These are phyloP conservation scores for Polyploca ridens DNA, from an alignment of 2,888 invertebrate species.

Conservation along the genomic window DNA sequence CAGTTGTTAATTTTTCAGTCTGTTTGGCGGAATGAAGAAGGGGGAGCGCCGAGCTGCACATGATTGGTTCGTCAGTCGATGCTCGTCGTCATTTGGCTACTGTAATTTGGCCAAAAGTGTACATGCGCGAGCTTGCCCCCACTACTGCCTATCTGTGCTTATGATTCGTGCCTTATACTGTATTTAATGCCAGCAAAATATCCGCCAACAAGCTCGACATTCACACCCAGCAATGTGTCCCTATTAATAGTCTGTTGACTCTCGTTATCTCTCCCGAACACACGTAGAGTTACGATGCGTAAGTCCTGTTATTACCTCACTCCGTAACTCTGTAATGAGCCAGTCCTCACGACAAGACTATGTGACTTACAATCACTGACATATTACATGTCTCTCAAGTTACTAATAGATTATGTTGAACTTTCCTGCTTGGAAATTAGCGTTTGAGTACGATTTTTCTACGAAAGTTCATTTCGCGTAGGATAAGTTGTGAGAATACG, in stretches of 20 bases:
- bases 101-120: too few relatives aligned
- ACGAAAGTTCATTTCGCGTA: too few relatives aligned
- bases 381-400: background rate
- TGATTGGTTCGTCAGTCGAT: too few relatives aligned
- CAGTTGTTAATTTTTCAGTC: too few relatives aligned
- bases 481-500: too few relatives aligned
- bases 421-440: background rate
- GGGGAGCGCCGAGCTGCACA: too few relatives aligned
- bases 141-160: too few relatives aligned
- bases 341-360: slow-evolving; percentile 8
- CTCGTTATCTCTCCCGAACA: slow-evolving; percentile 60
- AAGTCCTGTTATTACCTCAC: slow-evolving; percentile 33
- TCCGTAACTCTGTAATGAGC: slow-evolving; percentile 26
- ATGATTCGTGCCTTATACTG: too few relatives aligned
- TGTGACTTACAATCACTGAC: slow-evolving; percentile 11
- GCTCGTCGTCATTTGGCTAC: too few relatives aligned
- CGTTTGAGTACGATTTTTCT: background rate
- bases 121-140: too few relatives aligned
- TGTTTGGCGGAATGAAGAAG: too few relatives aligned
- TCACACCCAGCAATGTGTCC: slow-evolving; percentile 26
- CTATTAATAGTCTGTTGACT: slow-evolving; percentile 62
- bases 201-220: slow-evolving; percentile 22
- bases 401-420: background rate
- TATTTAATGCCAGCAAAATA: background rate
- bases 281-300: slow-evolving; percentile 57